Conservation (phyloP, 1,140 invertebrate genomes). For the Trichonephila inaurata region DNA sequence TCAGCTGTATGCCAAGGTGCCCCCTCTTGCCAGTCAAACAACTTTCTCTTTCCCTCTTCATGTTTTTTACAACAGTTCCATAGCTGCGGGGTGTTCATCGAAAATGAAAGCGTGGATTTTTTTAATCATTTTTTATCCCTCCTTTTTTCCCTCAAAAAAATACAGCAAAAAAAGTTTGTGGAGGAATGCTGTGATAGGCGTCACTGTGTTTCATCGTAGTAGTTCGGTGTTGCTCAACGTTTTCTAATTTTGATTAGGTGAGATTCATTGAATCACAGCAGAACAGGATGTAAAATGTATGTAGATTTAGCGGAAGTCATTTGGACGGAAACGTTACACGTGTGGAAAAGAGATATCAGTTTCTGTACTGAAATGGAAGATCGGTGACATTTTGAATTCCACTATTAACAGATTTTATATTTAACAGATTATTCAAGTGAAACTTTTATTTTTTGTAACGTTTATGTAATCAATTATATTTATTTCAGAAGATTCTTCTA, state of each 20-base stretch:
- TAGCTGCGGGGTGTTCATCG: background rate
- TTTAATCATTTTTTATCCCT: background rate
- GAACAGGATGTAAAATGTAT: slow-evolving; percentile 8
- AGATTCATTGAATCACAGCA: background rate
- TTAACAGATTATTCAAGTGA: too few relatives aligned
- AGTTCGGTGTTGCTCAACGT: background rate
- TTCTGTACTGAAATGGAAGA: background rate
- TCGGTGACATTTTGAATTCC: background rate
- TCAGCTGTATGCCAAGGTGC: background rate
- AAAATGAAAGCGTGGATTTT: background rate
- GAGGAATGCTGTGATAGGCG: background rate
- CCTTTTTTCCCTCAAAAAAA: background rate
- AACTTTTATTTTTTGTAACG: too few relatives aligned
- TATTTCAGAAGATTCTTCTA: too few relatives aligned
- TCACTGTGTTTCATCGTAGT: background rate
- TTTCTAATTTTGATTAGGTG: slow-evolving; percentile 2
- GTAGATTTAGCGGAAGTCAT: background rate
- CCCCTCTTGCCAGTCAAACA: slow-evolving; percentile 3
- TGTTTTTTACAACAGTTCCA: background rate
- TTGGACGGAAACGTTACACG: background rate
- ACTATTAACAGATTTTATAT: too few relatives aligned
- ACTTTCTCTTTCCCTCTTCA: slow-evolving; percentile 24
- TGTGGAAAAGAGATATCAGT: slow-evolving; percentile 11
- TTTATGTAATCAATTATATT: too few relatives aligned
- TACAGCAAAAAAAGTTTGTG: background rate